Evolutionary conservation across 2,797 vertebrate genomes (phyloP), one percentile per base, ranked within the genome.

Genomic region (Sternotherus odoratus): DNA sequence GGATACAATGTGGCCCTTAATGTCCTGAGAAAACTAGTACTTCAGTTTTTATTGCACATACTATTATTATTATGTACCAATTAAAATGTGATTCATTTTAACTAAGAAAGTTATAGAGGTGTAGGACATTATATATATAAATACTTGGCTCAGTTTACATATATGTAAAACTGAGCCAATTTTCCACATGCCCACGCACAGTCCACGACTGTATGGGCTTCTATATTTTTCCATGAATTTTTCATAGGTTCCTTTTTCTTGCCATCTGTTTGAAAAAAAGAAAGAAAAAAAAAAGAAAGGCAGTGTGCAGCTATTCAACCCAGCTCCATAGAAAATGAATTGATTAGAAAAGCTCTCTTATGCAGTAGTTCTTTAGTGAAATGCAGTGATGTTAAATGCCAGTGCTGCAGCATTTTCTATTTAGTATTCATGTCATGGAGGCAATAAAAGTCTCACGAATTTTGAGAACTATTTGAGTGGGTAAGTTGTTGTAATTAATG

Each of bases 401-500:
- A 95, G 43, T 54, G 83, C 6, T 93, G 13, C 53, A 92, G 63
- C 87, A 28, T 79, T n/a, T 90, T 16, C 77, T 66, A 94, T 78
- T 96, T 95, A 94, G 43, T 92, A 95, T 92, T 95, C 95, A 90
- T 57, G 80, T 93, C n/a, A 77, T 0, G 3, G 83, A 95, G 92
- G 91, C 82, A 95, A 72, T 91, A 93, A 79, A 86, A 88, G 39
- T 51, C n/a, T 90, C 24, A 93, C 6, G 2, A 50, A 93, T 91
- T 96, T 95, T 96, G 74, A 93, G 85, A 95, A 85, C 11, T 88
- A 90, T 91, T 81, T 92, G 50, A 90, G 50, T 80, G 63, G 95
- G 33, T 15, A 93, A 96, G n/a, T 72, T 94, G 91, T 88, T 85
- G 19, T 78, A 97, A 96, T 97, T 97, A 95, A 95, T 94, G 33